These are phyloP conservation scores for Lagocephalus sceleratus DNA, from an alignment of 2,797 vertebrate genomes.

Conservation along the genomic window DNA sequence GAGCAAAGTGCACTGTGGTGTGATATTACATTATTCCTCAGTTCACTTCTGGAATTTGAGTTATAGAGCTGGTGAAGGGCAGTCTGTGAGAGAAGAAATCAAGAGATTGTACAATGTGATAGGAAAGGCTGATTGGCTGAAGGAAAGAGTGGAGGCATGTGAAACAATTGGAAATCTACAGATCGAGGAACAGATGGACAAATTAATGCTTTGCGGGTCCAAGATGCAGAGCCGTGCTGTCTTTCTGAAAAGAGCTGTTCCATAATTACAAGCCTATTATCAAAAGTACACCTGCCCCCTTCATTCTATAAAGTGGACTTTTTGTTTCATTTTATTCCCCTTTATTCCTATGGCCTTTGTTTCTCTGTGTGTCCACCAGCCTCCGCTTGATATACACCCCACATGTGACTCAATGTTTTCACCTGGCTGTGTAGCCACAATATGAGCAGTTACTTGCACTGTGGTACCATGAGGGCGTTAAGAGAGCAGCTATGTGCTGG, in stretches of 20 bases:
- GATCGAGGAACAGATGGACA: conserved; percentile 37
- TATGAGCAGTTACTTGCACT: conserved; percentile 9
- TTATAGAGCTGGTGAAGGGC: conserved; percentile 23
- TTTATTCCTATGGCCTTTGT: background rate
- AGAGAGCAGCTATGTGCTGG: conserved; percentile 19
- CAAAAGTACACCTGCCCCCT: conserved; percentile 6
- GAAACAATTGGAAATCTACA: conserved; percentile 6
- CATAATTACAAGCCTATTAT: conserved; percentile 26
- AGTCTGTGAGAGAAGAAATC: conserved; percentile 27
- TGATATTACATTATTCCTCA: conserved; percentile 36
- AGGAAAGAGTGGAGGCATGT: conserved; percentile 10
- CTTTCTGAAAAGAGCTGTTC: background rate
- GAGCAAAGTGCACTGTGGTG: conserved; percentile 26
- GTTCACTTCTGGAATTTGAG: conserved; percentile 27
- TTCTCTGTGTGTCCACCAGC: background rate
- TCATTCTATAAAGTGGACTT: conserved; percentile 18
- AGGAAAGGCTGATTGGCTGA: conserved; percentile 6
- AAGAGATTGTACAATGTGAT: conserved; percentile 36
- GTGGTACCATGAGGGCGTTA: background rate
- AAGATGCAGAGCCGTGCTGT: conserved; percentile 29
- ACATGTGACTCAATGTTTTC: conserved; percentile 1
- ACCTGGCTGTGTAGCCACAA: conserved; percentile 9
- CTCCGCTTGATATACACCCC: background rate
- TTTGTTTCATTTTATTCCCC: conserved; percentile 4
- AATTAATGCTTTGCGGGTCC: conserved; percentile 47